Evolutionary conservation across 2,113 vertebrate genomes (phyloP).

Genomic region (Rhombomys opimus): DNA sequence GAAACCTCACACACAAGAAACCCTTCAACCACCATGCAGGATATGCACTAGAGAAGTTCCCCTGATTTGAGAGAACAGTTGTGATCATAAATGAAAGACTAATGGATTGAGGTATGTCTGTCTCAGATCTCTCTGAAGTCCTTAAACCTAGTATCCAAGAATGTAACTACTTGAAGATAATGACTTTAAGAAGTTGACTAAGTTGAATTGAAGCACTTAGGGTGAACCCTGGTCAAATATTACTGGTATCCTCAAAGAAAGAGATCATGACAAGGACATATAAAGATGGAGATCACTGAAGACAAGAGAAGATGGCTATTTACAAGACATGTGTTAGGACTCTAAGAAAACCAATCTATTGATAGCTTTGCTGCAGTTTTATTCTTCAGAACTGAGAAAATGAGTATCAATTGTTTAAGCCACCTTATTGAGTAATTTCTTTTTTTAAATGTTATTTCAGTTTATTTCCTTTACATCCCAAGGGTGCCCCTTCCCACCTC

Average conservation of each 20-base stretch:
- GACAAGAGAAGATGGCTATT: neutral
- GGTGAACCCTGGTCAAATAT: neutral
- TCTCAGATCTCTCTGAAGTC: neutral
- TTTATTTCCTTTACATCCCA: too few relatives aligned
- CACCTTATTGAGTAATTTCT: too few relatives aligned
- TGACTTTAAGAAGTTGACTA: neutral
- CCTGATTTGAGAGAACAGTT: neutral
- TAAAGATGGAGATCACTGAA: neutral
- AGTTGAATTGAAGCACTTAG: neutral
- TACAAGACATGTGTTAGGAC: too few relatives aligned
- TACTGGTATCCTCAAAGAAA: neutral
- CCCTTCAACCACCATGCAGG: neutral
- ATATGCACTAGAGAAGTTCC: neutral
- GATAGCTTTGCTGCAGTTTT: too few relatives aligned
- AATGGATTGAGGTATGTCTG: neutral
- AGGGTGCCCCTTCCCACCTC: too few relatives aligned
- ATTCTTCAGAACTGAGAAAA: too few relatives aligned
- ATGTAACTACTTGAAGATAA: neutral
- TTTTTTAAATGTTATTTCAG: too few relatives aligned
- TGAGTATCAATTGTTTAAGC: too few relatives aligned
- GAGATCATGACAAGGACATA: neutral
- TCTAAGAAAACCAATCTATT: too few relatives aligned
- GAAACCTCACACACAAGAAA: rapidly evolving
- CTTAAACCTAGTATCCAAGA: neutral
- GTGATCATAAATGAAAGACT: neutral